Percentiles rank a stretch among this genome's conserved stretches.
phyloP scores from a whole-genome alignment of 2,888 invertebrate species.

The Drosophila rubida region DNA sequence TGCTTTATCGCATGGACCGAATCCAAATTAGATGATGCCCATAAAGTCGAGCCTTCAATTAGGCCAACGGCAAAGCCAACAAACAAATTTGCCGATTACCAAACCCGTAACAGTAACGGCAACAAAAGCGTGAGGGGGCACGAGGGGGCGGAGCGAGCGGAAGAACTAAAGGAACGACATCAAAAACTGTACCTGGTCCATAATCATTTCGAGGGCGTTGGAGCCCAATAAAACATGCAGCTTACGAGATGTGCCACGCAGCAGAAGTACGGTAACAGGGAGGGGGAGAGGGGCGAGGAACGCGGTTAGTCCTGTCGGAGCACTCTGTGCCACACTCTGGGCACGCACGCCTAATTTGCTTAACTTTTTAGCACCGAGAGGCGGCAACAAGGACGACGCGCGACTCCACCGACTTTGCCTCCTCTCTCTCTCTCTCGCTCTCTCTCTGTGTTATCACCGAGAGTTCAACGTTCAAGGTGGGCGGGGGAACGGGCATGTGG shows the following conservation, averaged over 20 bases:
- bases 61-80: slow-evolving; percentile 45
- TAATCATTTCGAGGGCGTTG: slow-evolving; percentile 60
- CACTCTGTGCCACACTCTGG: slow-evolving; percentile 29
- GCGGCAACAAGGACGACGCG: slow-evolving; percentile 15
- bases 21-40: slow-evolving; percentile 60
- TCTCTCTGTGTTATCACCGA: too few relatives aligned
- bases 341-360: slow-evolving; percentile 78
- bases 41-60: slow-evolving; percentile 61
- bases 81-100: slow-evolving; percentile 55
- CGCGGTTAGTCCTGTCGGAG: slow-evolving; percentile 3
- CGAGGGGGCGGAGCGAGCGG: neutral
- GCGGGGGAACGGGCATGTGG: too few relatives aligned
- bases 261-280: too few relatives aligned
- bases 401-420: neutral
- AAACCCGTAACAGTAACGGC: slow-evolving; percentile 1
- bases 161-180: slow-evolving; percentile 22
- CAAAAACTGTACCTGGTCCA: slow-evolving; percentile 52
- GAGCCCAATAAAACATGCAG: slow-evolving; percentile 73
- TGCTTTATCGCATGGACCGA: slow-evolving; percentile 56
- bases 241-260: slow-evolving; percentile 58
- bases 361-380: slow-evolving; percentile 75
- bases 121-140: neutral
- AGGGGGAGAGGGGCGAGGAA: neutral
- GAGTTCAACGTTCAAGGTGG: neutral
- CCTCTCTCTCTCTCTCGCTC: too few relatives aligned